These are phyloP conservation scores for Suncus etruscus DNA, from an alignment of 2,113 vertebrate species.

Conservation along the genomic window DNA sequence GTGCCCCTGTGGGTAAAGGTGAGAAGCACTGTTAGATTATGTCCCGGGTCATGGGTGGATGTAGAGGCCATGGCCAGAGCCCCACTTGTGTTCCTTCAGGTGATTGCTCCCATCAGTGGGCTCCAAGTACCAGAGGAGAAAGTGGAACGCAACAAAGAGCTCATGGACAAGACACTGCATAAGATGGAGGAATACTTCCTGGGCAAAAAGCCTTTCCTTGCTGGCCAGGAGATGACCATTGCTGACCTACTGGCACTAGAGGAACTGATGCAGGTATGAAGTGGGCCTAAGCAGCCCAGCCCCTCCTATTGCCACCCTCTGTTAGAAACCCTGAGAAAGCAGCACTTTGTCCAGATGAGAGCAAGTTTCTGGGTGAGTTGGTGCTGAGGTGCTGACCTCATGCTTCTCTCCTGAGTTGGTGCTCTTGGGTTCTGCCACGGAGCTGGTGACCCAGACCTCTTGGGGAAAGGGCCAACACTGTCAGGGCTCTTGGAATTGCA, in stretches of 20 bases:
- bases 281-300: rapidly evolving
- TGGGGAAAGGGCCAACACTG: background rate
- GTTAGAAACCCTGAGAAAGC: background rate
- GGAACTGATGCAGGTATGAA: conserved; percentile 59
- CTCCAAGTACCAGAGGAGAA: conserved; percentile 54
- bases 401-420: background rate
- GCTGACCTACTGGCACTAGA: conserved; percentile 63
- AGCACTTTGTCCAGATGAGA: background rate
- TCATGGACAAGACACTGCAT: background rate
- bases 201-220: conserved; percentile 46
- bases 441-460: background rate
- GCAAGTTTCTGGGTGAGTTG: background rate
- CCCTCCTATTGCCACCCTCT: background rate
- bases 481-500: background rate
- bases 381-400: background rate
- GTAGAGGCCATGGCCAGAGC: background rate
- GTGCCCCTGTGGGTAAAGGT: conserved; percentile 78
- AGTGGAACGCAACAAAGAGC: background rate
- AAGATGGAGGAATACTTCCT: conserved; percentile 57
- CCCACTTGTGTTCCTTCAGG: background rate
- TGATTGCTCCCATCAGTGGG: conserved; percentile 34
- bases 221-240: conserved; percentile 33
- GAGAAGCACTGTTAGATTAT: background rate
- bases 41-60: background rate
- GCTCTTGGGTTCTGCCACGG: background rate